Evolutionary conservation across 2,113 vertebrate genomes (phyloP), one percentile per base, ranked within the genome.

Genomic region (Neodontobutis hainanensis): DNA sequence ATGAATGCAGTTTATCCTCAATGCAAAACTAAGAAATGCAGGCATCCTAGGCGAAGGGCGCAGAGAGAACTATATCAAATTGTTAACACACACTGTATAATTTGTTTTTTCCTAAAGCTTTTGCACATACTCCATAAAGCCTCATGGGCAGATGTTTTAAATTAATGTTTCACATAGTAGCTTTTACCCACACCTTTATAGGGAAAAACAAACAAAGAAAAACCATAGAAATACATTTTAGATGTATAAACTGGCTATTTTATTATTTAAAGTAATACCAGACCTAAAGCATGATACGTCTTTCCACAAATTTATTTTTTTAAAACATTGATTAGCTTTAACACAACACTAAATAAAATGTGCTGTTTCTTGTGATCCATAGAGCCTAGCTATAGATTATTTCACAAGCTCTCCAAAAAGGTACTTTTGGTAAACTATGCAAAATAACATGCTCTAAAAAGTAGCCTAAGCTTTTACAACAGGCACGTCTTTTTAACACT

Each of bases 1-100:
- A 53, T 64, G 75, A 82, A 84, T 79, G 64, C 57, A 59, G 75
- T 62, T 79, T 15, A 15, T 69, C 68, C 75, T 79, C 66, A 75
- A 68, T 72, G 79, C 73, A 70, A 53, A 83, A 69, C 47, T 61
- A 61, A 64, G 61, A 79, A 85, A 88, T 78, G 73, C 80, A 77
- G 52, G 57, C 4, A 14, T 51, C 68, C 10, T 45, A 15, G 46
- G 42, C 32, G 51, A 45, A 11, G 19, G n/a, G 34, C 34, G 6
- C 42, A 43, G 19, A 27, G 19, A 27, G 8, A 50, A 10, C 48
- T 55, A 35, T 8, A 11, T 34, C 11, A 36, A 53, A 27, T 53
- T 2, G 50, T 32, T 4, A n/a, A 36, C 38, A 40, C 44, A 46
- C 12, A 5, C 44, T 45, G 44, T 3, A 8, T 45, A 45, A 14